Evolutionary conservation across 2,888 invertebrate species (phyloP).

Genomic region (Molanna angustata): DNA sequence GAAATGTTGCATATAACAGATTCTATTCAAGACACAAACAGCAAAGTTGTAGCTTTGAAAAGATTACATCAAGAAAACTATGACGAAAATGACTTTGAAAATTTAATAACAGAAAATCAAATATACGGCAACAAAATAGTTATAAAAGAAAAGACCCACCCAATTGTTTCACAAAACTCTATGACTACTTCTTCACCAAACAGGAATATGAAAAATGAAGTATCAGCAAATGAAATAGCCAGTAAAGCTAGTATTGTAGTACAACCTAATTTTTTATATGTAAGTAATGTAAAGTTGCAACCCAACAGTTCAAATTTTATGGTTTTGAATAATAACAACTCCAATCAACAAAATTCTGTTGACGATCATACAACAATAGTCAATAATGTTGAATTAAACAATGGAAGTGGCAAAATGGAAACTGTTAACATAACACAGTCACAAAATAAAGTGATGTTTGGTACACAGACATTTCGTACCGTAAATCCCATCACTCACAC

Average conservation of each 20-base stretch:
- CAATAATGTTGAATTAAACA: constrained; percentile 5
- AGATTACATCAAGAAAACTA: constrained; percentile 50
- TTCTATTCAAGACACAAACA: constrained; percentile 17
- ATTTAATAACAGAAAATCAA: constrained; percentile 55
- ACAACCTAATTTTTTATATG: constrained; percentile 49
- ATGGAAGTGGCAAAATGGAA: constrained; percentile 3
- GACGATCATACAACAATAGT: constrained; percentile 4
- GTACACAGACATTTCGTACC: constrained; percentile 25
- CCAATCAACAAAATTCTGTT: constrained; percentile 1
- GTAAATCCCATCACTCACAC: constrained; percentile 28
- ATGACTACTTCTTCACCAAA: constrained; percentile 36
- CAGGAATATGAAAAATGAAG: constrained; percentile 36
- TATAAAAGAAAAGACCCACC: constrained; percentile 55
- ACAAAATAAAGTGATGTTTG: constrained; percentile 16
- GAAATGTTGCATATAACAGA: constrained; percentile 38
- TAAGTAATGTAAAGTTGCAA: constrained; percentile 50
- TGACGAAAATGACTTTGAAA: constrained; percentile 55
- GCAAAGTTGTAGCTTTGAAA: constrained; percentile 51
- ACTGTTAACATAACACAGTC: constrained; percentile 4
- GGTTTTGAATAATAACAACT: constrained; percentile 38
- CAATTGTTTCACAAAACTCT: constrained; percentile 42
- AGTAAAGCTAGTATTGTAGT: constrained; percentile 43
- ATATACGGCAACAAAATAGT: constrained; percentile 57
- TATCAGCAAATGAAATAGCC: constrained; percentile 38
- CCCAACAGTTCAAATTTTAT: constrained; percentile 42